Percentiles rank a stretch among this genome's conserved stretches.
These are phyloP conservation scores for Plebejus melissa DNA, from an alignment of 2,888 invertebrate species.

Conservation along the genomic window DNA sequence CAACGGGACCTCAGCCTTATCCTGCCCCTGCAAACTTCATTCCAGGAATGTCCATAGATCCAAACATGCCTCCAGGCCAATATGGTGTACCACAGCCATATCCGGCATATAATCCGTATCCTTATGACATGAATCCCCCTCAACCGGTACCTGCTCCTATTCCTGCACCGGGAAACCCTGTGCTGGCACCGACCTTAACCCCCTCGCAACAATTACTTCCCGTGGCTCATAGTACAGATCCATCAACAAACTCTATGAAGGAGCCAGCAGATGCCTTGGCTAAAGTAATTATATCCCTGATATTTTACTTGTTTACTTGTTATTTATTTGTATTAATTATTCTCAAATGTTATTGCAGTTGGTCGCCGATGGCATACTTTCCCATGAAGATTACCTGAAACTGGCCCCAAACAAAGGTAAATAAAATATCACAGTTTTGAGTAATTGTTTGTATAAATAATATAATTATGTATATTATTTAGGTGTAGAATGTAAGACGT, in stretches of 20 bases:
- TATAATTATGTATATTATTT: neutral
- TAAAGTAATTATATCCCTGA: slow-evolving; percentile 56
- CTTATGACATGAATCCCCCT: slow-evolving; percentile 45
- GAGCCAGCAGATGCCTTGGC: slow-evolving; percentile 63
- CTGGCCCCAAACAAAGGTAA: slow-evolving; percentile 69
- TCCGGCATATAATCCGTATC: slow-evolving; percentile 42
- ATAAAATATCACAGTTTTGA: neutral
- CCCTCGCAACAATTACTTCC: neutral
- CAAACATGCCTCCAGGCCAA: slow-evolving; percentile 19
- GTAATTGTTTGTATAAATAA: neutral
- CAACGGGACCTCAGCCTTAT: slow-evolving; percentile 20
- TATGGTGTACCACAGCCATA: slow-evolving; percentile 45
- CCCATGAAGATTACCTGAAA: slow-evolving; percentile 68
- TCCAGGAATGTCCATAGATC: neutral
- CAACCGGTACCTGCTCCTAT: slow-evolving; percentile 46
- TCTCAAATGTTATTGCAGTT: slow-evolving; percentile 50
- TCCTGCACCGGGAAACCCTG: neutral
- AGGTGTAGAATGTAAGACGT: neutral
- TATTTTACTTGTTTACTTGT: slow-evolving; percentile 17
- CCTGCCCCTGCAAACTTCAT: neutral
- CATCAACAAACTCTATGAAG: slow-evolving; percentile 42
- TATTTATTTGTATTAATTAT: slow-evolving; percentile 31
- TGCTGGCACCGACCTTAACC: neutral
- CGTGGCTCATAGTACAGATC: slow-evolving; percentile 41
- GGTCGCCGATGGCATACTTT: slow-evolving; percentile 70